phyloP scores from a whole-genome alignment of 2,113 vertebrate species.

The Antechinus flavipes region DNA sequence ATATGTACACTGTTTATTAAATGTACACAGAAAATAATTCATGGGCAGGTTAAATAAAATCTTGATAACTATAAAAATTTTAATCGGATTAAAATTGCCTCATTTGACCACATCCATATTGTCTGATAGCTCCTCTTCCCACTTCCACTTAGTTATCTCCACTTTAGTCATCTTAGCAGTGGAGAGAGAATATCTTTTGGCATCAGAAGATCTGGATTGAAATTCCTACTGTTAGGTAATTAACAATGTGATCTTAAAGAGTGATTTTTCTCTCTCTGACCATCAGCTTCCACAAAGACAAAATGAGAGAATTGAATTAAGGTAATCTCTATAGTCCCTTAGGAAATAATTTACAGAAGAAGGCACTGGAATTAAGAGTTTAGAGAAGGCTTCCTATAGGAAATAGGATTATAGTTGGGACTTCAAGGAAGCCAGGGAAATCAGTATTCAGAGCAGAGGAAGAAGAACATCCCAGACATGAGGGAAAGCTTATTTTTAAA shows the following conservation, averaged over 20 bases:
- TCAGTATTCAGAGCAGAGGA: no score
- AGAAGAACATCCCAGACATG: no score
- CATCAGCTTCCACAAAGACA: background rate
- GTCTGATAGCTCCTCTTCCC: background rate
- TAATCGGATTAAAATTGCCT: background rate
- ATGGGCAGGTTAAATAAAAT: constrained; percentile 25
- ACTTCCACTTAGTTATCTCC: background rate
- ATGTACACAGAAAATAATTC: background rate
- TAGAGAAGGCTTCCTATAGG: no score
- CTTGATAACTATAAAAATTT: constrained; percentile 18
- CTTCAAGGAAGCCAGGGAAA: no score
- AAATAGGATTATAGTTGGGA: no score
- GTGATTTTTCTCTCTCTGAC: background rate
- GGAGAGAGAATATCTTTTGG: background rate
- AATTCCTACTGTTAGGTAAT: background rate
- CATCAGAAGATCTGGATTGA: background rate
- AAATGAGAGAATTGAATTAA: background rate
- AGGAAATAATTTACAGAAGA: no score
- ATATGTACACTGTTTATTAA: background rate
- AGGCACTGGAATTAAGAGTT: no score
- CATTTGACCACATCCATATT: background rate
- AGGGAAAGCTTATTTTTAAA: no score
- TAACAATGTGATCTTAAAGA: background rate
- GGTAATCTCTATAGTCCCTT: background rate
- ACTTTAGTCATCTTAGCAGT: background rate